These are phyloP conservation scores for Sinocyclocheilus maitianheensis DNA, from an alignment of 2,113 vertebrate genomes.

Conservation along the genomic window DNA sequence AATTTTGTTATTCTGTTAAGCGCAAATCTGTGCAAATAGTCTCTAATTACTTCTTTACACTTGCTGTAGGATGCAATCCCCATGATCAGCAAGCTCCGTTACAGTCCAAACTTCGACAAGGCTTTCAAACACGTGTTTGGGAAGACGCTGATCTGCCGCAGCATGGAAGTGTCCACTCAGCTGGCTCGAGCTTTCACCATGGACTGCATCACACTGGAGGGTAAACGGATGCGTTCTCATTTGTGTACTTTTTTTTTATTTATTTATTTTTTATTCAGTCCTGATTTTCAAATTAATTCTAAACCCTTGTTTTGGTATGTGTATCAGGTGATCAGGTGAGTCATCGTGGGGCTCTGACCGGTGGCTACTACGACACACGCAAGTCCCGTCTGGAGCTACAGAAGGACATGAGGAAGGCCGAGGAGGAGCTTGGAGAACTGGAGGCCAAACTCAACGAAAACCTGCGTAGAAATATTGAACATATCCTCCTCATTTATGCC, in stretches of 20 bases:
- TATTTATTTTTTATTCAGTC: background rate
- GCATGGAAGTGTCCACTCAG: slow-evolving; percentile 99
- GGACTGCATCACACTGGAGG: slow-evolving; percentile 98
- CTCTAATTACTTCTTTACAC: background rate
- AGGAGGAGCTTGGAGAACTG: slow-evolving; percentile 93
- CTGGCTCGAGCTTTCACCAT: slow-evolving; percentile 97
- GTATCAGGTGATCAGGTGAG: slow-evolving; percentile 94
- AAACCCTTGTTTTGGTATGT: background rate
- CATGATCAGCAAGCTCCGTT: slow-evolving; percentile 98
- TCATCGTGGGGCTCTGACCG: slow-evolving; percentile 94
- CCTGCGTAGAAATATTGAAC: slow-evolving; percentile 96
- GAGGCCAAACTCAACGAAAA: slow-evolving; percentile 99
- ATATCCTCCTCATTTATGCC: slow-evolving; percentile 84
- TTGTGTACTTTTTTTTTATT: background rate
- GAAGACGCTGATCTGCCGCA: slow-evolving; percentile 96
- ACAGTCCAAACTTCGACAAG: slow-evolving; percentile 93
- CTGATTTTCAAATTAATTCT: background rate
- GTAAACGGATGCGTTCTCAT: slow-evolving; percentile 66
- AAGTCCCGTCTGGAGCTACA: slow-evolving; percentile 97
- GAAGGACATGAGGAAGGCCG: slow-evolving; percentile 97
- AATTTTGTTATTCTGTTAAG: background rate
- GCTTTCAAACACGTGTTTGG: slow-evolving; percentile 99
- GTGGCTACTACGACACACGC: slow-evolving; percentile 96
- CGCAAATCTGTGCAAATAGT: background rate
- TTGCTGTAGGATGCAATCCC: slow-evolving; percentile 90